Base-by-base conservation (phyloP, 2,113 vertebrate genomes). In the Tetraodon nigroviridis region DNA sequence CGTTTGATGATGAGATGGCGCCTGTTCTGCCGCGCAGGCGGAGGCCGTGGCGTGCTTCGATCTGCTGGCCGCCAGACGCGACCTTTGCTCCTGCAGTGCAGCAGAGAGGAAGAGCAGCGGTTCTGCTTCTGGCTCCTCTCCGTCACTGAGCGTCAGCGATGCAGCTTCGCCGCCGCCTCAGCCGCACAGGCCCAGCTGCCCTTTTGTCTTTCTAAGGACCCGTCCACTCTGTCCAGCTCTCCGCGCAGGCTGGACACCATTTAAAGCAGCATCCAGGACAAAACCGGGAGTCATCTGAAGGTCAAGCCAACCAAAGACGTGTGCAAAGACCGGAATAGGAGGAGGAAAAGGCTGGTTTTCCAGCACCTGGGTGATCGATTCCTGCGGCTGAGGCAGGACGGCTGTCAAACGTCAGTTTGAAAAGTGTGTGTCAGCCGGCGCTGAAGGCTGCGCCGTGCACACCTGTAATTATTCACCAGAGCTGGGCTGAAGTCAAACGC, bases 381-480 rank as follows among this genome's bases (percentile, higher is more conserved):
- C 63, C 22, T 22, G 16, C 52, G 51, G 44, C 67, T 51, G 51
- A 71, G 67, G 42, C 51, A 11, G 44, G 21, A 24, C 67, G 53
- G 59, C 69, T 52, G 54, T 69, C 56, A 72, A 64, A 49, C 61
- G 53, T 71, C 54, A 67, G 11, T 58, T 42, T 2, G 22, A 47
- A 68, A 66, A 55, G 37, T 73, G 29, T 50, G 48, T 61, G 37
- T 80, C 74, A 63, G 51, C 59, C 58, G 40, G 51, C 52, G 37
- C 62, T 48, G 63, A 67, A 60, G 58, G 67, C 46, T 47, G 60
- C 8, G 56, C 56, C 61, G 76, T 69, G 51, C 60, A 61, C 49
- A 68, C 54, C n/a, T 66, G 74, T 45, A 76, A 75, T 70, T 71
- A 73, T 78, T 63, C 17, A 37, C 32, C 8, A 37, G 1, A 37